Evolutionary conservation across 2,888 invertebrate species (phyloP), one percentile per base, ranked within the genome.

Genomic region (Drosophila infuscata): DNA sequence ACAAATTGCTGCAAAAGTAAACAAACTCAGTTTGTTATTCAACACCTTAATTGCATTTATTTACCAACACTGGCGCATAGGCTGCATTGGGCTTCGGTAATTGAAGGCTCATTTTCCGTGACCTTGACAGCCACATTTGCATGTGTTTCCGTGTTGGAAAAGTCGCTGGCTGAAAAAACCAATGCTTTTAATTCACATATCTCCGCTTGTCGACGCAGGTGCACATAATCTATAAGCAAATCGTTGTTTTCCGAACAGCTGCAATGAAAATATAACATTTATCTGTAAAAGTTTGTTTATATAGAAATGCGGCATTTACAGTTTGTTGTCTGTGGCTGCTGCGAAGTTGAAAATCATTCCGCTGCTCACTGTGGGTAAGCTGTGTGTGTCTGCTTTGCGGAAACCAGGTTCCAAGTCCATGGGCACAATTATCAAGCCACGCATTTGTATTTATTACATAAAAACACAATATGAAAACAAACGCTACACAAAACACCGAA

Each of bases 351-450:
- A 92, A n/a, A 93, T 82, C 79, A 92, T 91, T 54, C 91, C 91
- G 70, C 88, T 92, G 43, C 75, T 85, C 2, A 93, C 64, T 5
- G 52, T 30, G 4, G 93, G 93, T 38, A 93, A 75, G 59, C 83
- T 93, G 48, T 91, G 90, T 20, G 89, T 79, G 66, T 91, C 88
- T n/a, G 92, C 93, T 73, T 91, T 92, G 5, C 90, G 91, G 61
- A 91, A 93, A 11, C 92, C 92, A 4, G 90, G 89, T 43, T 92
- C 92, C 53, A 92, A 70, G 46, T 92, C 92, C 88, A 93, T 91
- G 11, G 83, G 87, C 74, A 91, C 90, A 63, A 88, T 77, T 7
- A 86, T 72, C 53, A 88, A 68, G 58, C 70, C 72, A 30, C 54
- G 63, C 83, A 84, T 84, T 49, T 65, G 1, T 30, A 49, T 29